Conservation (phyloP, 2,888 invertebrate genomes). For the Cremastinae sp. region DNA sequence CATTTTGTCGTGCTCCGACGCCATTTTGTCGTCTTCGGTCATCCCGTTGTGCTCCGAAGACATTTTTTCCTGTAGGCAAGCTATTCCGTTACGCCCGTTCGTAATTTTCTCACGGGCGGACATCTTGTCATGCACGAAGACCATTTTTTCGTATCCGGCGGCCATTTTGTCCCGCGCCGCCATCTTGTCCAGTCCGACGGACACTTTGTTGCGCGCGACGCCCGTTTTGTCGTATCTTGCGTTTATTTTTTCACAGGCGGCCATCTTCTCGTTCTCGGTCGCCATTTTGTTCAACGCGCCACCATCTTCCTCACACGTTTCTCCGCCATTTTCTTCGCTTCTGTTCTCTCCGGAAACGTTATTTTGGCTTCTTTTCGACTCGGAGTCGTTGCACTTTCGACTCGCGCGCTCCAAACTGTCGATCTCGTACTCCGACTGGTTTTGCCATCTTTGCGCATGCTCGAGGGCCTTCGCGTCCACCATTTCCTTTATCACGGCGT, state of each 20-base stretch:
- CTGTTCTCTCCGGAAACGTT: conserved; percentile 58
- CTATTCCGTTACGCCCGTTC: too few species aligned
- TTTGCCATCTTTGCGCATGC: conserved; percentile 58
- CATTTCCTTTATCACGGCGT: conserved; percentile 80
- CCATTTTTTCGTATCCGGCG: too few species aligned
- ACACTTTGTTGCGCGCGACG: too few species aligned
- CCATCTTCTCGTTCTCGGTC: too few species aligned
- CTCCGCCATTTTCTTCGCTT: conserved; percentile 9
- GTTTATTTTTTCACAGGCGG: too few species aligned
- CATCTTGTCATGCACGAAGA: too few species aligned
- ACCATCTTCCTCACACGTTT: background rate
- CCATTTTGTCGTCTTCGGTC: background rate
- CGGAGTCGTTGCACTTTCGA: conserved; percentile 43
- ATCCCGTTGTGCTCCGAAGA: too few species aligned
- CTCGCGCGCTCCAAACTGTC: conserved; percentile 77
- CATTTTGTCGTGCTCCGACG: background rate
- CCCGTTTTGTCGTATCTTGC: too few species aligned
- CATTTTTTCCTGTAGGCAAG: too few species aligned
- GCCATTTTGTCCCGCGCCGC: background rate
- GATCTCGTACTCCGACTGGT: conserved; percentile 73
- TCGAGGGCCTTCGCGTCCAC: conserved; percentile 75
- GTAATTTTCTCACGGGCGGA: too few species aligned
- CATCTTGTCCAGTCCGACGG: too few species aligned
- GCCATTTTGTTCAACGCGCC: background rate
- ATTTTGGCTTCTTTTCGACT: conserved; percentile 71